Base-by-base conservation (phyloP, 2,888 invertebrate species). In the Ypsolopha scabrella region DNA sequence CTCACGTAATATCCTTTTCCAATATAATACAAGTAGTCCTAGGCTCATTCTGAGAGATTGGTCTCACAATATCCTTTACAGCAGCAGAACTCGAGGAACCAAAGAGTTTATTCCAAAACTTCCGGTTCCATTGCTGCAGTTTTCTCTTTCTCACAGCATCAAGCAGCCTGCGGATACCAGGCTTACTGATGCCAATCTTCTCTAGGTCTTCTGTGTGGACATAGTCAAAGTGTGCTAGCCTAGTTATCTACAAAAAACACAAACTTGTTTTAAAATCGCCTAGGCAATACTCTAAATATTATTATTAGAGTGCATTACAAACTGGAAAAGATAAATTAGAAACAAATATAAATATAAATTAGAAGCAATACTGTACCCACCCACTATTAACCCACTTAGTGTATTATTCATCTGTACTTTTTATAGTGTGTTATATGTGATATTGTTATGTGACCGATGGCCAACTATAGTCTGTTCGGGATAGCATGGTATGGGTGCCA, bases 191-290 rank as follows among this genome's bases (percentile, higher is more conserved):
- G 1, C 98, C 98, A 68, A 98, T 94, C 68, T 94, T 94, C 70
- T 97, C 97, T 67, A 99, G 88, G 80, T 99, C 98, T 61, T 97
- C 97, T 0, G 94, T 87, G 66, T 94, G 94, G n/a, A 99, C 98
- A 89, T 95, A 97, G 65, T 98, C 97, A 75, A 99, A 99, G 81
- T 99, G 99, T 51, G 96, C 93, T 64, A 98, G 79, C 55, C 96
- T 89, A 38, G 98, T 96, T 53, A 98, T 92, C 90, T 95, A 56
- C 54, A 53, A 37, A 14, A 44, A 13, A 35, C n/a, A 10, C 11
- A 43, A 8, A 38, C 4, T 24, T 24, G 24, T 24, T 3, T 3
- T 24, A 24, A 24, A 24, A 24, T 24, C 2, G 24, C 24, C 24
- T 24, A 3, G 24, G 24, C 24, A 2, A 2, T 24, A 24, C 24